Evolutionary conservation across 2,888 invertebrate genomes (phyloP).

Genomic region (Melanostoma scalare): DNA sequence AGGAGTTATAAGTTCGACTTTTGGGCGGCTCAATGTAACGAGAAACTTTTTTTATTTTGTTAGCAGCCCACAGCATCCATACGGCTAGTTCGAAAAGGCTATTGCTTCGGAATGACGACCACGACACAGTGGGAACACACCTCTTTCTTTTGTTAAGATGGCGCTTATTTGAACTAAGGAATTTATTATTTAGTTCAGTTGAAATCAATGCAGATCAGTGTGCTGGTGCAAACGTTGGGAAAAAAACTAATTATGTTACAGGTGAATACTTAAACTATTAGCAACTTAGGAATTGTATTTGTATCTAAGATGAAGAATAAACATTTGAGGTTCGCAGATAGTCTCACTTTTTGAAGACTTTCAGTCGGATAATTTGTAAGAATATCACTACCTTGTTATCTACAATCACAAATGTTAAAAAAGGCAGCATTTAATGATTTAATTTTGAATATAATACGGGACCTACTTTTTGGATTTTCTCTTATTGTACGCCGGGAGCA

Average conservation of each 20-base stretch:
- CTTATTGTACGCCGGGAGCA: no score
- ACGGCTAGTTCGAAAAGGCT: slow-evolving; percentile 29
- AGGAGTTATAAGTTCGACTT: slow-evolving; percentile 44
- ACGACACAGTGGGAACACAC: slow-evolving; percentile 55
- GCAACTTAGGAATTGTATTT: not conserved
- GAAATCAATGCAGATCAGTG: slow-evolving; percentile 39
- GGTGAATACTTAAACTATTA: slow-evolving; percentile 41
- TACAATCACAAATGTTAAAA: no score
- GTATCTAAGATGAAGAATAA: no score
- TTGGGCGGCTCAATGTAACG: slow-evolving; percentile 48
- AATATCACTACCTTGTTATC: no score
- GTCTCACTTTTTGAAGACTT: no score
- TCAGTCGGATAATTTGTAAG: no score
- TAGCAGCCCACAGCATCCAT: slow-evolving; percentile 12
- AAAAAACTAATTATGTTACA: slow-evolving; percentile 46
- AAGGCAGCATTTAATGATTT: no score
- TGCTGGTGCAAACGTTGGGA: slow-evolving; percentile 53
- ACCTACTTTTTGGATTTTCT: no score
- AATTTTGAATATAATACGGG: no score
- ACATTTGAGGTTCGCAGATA: no score
- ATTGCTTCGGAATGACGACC: slow-evolving; percentile 44
- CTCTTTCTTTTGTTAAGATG: slow-evolving; percentile 61
- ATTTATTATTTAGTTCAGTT: slow-evolving; percentile 46
- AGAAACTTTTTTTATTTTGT: slow-evolving; percentile 25
- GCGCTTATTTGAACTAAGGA: not conserved